Evolutionary conservation across 1,140 invertebrate species (phyloP), one percentile per base, ranked within the genome.

Genomic region (Caenorhabditis inopinata): DNA sequence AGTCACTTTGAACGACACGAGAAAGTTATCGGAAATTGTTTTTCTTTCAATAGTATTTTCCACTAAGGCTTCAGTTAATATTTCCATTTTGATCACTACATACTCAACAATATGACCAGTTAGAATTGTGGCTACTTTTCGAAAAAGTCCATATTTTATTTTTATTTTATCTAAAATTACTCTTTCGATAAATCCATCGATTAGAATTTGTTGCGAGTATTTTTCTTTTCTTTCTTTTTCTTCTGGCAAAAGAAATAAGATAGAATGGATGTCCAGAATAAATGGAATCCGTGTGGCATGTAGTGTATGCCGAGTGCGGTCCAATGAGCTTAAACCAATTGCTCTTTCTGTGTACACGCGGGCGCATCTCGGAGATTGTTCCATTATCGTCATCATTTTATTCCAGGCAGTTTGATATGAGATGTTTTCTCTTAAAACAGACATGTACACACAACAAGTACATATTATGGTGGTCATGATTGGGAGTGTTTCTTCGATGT

Each of bases 381-480:
- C 38, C 58, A 68, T 68, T 32, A 68, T 68, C 58, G 58, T 68
- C 58, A 68, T 68, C 58, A 68, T 68, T 68, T 68, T 68, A 68
- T 68, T 68, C 58, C 58, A 68, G 58, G 38, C 29, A 68, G 58
- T 32, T 68, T 68, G 58, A 35, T 68, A n/a, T 29, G 58, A 38
- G 32, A 29, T 32, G n/a, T n/a, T 38, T 42, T 27, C 32, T 38
- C 58, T 32, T 11, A 68, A 68, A 68, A 68, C 58, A 38, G 58
- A 68, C 58, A 58, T 58, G 35, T 58, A 18, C 23, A 21, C 47
- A 53, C 23, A 53, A 68, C 32, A 68, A 38, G 58, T 68, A 68
- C 58, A 68, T 42, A 38, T 42, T 42, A 5, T 14, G 32, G 16
- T 9, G 11, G 23, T 12, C n/a, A 9, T 14, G 51, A 16, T 12